Percentiles rank a stretch among this genome's conserved stretches.
Evolutionary conservation across 2,888 invertebrate species (phyloP).

Genomic region (Dryobotodes eremita): DNA sequence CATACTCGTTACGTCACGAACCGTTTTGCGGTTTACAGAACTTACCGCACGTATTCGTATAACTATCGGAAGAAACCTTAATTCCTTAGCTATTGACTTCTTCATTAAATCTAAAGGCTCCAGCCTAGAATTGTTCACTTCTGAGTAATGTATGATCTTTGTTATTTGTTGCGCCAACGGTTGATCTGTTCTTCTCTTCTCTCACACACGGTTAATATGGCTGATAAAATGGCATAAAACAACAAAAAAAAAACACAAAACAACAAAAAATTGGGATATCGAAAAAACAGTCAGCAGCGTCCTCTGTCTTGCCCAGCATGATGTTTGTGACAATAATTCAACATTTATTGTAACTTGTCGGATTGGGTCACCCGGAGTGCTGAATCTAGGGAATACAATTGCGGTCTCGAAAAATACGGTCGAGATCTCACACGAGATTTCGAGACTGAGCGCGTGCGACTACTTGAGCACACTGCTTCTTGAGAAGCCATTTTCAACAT

Average conservation of each 20-base stretch:
- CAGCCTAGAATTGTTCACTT: neutral
- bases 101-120: slow-evolving; percentile 9
- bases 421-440: neutral
- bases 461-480: no score
- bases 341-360: neutral
- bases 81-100: slow-evolving; percentile 17
- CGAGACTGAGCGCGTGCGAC: no score
- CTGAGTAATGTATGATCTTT: neutral
- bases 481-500: neutral
- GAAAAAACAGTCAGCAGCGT: neutral
- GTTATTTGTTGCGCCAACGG: neutral
- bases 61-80: slow-evolving; percentile 27
- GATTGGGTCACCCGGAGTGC: neutral
- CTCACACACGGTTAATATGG: neutral
- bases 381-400: neutral
- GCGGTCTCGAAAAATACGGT: neutral
- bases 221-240: neutral
- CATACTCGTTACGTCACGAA: slow-evolving; percentile 46
- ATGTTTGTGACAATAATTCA: neutral
- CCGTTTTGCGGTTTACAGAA: slow-evolving; percentile 25
- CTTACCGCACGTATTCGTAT: slow-evolving; percentile 16
- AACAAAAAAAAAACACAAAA: neutral
- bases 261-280: neutral
- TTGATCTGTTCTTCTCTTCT: neutral
- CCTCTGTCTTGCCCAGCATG: neutral